These are phyloP conservation scores for Megamerina dolium DNA, from an alignment of 2,888 invertebrate species.

Conservation along the genomic window DNA sequence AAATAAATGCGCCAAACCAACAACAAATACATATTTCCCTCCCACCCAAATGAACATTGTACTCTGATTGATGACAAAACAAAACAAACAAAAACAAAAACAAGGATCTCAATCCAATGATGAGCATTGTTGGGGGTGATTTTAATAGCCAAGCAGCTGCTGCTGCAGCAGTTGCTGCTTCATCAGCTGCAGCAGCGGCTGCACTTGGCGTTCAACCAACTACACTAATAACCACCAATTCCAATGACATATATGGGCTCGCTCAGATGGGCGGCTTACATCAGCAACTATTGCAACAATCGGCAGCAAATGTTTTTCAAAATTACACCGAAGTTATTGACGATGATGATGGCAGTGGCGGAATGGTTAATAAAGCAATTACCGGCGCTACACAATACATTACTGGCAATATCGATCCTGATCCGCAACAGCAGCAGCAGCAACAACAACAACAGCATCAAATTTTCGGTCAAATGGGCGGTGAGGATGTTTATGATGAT, in stretches of 20 bases:
- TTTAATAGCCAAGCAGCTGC: conserved; percentile 47
- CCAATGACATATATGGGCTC: conserved; percentile 45
- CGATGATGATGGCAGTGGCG: conserved; percentile 27
- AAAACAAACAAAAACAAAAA: too few species aligned
- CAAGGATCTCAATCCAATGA: conserved; percentile 50
- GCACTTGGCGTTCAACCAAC: conserved; percentile 41
- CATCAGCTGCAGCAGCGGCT: conserved; percentile 31
- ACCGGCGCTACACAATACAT: conserved; percentile 20
- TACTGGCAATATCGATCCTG: conserved; percentile 19
- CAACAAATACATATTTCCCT: too few species aligned
- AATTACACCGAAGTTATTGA: conserved; percentile 42
- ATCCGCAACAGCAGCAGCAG: conserved; percentile 12
- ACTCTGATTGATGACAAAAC: too few species aligned
- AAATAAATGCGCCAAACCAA: too few species aligned
- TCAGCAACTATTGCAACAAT: conserved; percentile 45
- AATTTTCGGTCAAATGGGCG: conserved; percentile 36
- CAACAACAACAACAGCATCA: conserved; percentile 26
- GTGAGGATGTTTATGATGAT: conserved; percentile 34
- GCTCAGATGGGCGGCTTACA: conserved; percentile 46
- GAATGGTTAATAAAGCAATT: background rate
- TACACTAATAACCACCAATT: conserved; percentile 38
- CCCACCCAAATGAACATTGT: too few species aligned
- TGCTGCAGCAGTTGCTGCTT: conserved; percentile 27
- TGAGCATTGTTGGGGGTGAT: conserved; percentile 50
- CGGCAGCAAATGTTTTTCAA: conserved; percentile 44